Evolutionary conservation across 2,113 vertebrate species (phyloP).

Genomic region (Heteronetta atricapilla): DNA sequence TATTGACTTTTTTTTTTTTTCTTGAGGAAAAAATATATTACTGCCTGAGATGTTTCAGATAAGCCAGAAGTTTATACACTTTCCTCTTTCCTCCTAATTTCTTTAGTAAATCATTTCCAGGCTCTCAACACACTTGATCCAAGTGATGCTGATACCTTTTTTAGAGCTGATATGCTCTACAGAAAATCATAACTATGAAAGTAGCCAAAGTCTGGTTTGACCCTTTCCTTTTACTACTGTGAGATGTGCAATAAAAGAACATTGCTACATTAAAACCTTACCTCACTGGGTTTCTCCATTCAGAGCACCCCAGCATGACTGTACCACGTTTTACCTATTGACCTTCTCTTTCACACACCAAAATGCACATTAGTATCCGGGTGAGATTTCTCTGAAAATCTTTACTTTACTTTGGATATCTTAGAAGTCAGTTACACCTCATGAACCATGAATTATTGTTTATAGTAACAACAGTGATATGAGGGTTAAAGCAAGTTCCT

Average conservation of each 20-base stretch:
- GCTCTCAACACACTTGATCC: not conserved
- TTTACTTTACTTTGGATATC: not conserved
- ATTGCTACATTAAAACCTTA: not conserved
- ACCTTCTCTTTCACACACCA: not conserved
- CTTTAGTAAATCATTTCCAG: not conserved
- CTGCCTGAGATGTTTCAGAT: not conserved
- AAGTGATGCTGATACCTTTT: not conserved
- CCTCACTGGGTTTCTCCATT: not conserved
- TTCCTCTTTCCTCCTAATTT: not conserved
- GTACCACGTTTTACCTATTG: not conserved
- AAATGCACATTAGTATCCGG: accelerated
- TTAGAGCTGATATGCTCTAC: not conserved
- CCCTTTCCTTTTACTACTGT: not conserved
- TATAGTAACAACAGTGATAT: not conserved
- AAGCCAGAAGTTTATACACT: not conserved
- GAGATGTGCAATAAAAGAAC: not conserved
- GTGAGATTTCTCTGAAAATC: not conserved
- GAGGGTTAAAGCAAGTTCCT: not conserved
- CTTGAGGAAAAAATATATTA: not conserved
- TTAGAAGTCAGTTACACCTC: not conserved
- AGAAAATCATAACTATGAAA: not conserved
- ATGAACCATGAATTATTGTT: not conserved
- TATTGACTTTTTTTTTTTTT: not conserved
- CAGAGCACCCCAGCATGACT: not conserved
- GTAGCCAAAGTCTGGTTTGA: not conserved